These are phyloP conservation scores for Eretmocerus hayati DNA, from an alignment of 2,888 invertebrate species.

Conservation along the genomic window DNA sequence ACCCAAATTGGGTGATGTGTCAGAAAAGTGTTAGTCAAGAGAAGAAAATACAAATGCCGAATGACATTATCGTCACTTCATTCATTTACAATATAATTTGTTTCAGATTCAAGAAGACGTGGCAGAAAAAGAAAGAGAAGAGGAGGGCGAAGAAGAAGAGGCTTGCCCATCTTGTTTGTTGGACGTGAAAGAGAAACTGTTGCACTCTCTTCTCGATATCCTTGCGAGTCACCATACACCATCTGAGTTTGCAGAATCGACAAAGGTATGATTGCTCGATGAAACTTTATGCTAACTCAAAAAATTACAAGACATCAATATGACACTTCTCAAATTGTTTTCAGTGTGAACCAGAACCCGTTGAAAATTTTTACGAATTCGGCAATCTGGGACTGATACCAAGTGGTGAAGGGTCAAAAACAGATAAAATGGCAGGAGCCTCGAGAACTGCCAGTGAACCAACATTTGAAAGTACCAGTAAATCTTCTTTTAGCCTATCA, in stretches of 20 bases:
- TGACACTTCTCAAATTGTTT: constrained; percentile 1
- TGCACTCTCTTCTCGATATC: constrained; percentile 37
- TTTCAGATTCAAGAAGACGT: constrained; percentile 29
- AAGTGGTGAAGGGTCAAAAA: too few relatives aligned
- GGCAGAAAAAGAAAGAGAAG: constrained; percentile 12
- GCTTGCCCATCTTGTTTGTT: constrained; percentile 28
- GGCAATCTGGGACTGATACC: constrained; percentile 27
- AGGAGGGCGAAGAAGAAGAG: constrained; percentile 22
- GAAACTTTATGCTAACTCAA: too few relatives aligned
- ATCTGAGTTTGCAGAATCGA: background rate
- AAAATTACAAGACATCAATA: too few relatives aligned
- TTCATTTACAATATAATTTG: too few relatives aligned
- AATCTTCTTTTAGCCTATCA: background rate
- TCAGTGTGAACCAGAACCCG: constrained; percentile 7
- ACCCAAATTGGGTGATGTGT: too few relatives aligned
- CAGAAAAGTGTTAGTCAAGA: too few relatives aligned
- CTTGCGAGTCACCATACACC: constrained; percentile 22
- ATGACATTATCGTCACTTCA: too few relatives aligned
- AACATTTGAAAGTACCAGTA: background rate
- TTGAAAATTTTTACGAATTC: constrained; percentile 20
- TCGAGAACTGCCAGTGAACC: background rate
- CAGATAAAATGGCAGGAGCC: too few relatives aligned
- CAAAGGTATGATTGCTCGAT: background rate
- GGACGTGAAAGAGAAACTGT: constrained; percentile 33
- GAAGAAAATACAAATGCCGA: too few relatives aligned